These are phyloP conservation scores for Omphaloscelis lunosa DNA, from an alignment of 2,888 invertebrate genomes.

Conservation along the genomic window DNA sequence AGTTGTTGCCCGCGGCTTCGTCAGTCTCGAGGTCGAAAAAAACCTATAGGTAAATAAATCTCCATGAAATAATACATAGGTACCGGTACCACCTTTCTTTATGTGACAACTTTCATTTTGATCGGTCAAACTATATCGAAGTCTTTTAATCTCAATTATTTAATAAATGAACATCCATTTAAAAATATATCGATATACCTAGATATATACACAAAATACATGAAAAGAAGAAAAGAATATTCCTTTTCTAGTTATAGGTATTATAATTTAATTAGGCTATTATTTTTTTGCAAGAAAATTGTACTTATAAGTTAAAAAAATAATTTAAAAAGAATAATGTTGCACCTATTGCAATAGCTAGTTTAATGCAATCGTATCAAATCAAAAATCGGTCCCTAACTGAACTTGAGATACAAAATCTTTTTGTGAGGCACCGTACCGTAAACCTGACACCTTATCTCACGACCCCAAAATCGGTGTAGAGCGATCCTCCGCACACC, in stretches of 20 bases:
- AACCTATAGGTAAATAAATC: background rate
- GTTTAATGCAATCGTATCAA: conserved; percentile 13
- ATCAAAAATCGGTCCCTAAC: conserved; percentile 11
- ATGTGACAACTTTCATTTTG: background rate
- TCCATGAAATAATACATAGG: background rate
- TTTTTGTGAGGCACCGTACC: conserved; percentile 58
- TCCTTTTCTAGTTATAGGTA: too few relatives aligned
- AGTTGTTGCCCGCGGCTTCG: background rate
- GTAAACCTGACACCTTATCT: conserved; percentile 74
- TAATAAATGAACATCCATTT: background rate
- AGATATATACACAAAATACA: background rate
- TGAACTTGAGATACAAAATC: conserved; percentile 47
- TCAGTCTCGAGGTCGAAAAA: background rate
- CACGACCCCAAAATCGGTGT: conserved; percentile 60
- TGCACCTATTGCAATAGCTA: background rate
- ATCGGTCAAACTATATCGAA: background rate
- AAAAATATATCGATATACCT: background rate
- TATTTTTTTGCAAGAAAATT: background rate
- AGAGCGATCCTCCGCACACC: conserved; percentile 56
- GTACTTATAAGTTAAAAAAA: background rate
- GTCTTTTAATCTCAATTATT: background rate
- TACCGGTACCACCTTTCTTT: background rate
- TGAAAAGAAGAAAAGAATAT: too few relatives aligned
- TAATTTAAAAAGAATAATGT: too few relatives aligned
- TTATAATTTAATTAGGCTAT: too few relatives aligned